Percentiles rank a stretch among this genome's conserved stretches.
Conservation (phyloP, 2,888 invertebrate species). For the Melipona beecheii region DNA sequence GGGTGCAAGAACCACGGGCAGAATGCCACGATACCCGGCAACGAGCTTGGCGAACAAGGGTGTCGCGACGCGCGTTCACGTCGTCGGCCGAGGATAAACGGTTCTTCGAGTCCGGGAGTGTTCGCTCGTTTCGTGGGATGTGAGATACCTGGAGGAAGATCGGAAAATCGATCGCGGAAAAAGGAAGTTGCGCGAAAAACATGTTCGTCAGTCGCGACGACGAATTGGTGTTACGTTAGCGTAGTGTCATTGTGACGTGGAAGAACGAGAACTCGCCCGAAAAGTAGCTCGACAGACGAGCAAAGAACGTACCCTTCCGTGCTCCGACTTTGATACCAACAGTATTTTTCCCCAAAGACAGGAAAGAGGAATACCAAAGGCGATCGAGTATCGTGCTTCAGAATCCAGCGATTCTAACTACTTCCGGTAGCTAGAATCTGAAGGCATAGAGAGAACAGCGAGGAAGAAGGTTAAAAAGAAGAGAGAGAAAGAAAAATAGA, state of each 20-base stretch:
- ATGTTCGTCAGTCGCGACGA: constrained; percentile 24
- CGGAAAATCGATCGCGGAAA: constrained; percentile 28
- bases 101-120: constrained; percentile 33
- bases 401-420: not conserved
- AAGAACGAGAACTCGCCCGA: not conserved
- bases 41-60: constrained; percentile 42
- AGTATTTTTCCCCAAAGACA: constrained; percentile 65
- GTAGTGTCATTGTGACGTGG: constrained; percentile 52
- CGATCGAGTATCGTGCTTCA: not conserved
- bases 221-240: constrained; percentile 23
- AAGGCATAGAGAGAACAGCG: not conserved
- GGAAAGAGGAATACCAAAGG: constrained; percentile 16
- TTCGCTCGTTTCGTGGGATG: constrained; percentile 42
- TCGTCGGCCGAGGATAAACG: constrained; percentile 45
- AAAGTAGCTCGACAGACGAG: not conserved
- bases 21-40: constrained; percentile 52
- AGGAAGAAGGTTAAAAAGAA: not conserved
- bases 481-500: not conserved
- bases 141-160: constrained; percentile 10
- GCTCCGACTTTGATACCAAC: constrained; percentile 15
- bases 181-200: constrained; percentile 16
- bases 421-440: not conserved
- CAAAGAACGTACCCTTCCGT: not conserved
- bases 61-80: constrained; percentile 25
- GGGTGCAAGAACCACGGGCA: constrained; percentile 46